Conservation (phyloP, 2,888 invertebrate genomes). For the Perithous albicinctus region DNA sequence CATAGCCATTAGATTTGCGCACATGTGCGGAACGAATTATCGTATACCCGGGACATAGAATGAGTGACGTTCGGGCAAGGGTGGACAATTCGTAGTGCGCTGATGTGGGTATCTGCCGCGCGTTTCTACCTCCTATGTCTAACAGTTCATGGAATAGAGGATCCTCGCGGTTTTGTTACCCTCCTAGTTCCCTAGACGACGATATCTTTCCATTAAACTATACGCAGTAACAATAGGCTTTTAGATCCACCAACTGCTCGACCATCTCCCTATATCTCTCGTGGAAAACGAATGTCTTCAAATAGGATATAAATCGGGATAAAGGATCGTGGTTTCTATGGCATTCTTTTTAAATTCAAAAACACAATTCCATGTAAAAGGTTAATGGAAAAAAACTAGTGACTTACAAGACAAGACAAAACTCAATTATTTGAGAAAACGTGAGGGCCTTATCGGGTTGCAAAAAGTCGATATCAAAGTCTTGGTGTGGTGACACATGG, state of each 20-base stretch:
- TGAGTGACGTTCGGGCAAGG: slow-evolving; percentile 70
- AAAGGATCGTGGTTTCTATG: too few species aligned
- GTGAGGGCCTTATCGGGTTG: slow-evolving; percentile 13
- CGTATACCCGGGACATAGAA: slow-evolving; percentile 72
- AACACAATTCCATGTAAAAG: too few species aligned
- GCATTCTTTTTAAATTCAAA: too few species aligned
- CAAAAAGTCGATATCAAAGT: slow-evolving; percentile 14
- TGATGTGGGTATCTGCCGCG: slow-evolving; percentile 40
- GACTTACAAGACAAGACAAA: not conserved
- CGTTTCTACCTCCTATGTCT: slow-evolving; percentile 23
- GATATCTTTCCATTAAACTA: slow-evolving; percentile 47
- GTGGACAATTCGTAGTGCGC: slow-evolving; percentile 49
- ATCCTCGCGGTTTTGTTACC: slow-evolving; percentile 44
- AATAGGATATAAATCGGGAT: too few species aligned
- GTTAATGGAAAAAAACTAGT: not conserved
- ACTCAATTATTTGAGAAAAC: slow-evolving; percentile 31
- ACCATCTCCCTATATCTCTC: slow-evolving; percentile 25
- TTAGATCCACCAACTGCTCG: slow-evolving; percentile 5
- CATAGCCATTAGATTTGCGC: slow-evolving; percentile 75
- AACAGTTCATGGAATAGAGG: slow-evolving; percentile 1
- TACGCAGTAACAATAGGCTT: slow-evolving; percentile 39
- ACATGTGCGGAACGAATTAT: slow-evolving; percentile 79
- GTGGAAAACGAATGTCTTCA: slow-evolving; percentile 32
- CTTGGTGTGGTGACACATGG: slow-evolving; percentile 20
- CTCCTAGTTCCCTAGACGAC: slow-evolving; percentile 52